phyloP scores from a whole-genome alignment of 2,113 vertebrate species.

The Forbesichthys agassizii region DNA sequence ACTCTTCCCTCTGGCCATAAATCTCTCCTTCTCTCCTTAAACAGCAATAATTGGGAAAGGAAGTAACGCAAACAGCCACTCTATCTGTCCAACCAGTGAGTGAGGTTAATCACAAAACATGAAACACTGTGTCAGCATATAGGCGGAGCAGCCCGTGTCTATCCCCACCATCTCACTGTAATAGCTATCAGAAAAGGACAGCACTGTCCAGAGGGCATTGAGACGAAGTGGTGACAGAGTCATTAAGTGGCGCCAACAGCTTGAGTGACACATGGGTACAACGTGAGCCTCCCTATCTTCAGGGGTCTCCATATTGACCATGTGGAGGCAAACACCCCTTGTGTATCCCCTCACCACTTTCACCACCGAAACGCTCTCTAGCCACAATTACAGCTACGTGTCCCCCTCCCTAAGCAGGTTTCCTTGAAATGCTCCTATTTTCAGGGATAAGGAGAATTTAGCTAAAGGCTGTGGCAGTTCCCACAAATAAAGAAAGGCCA shows the following conservation, averaged over 20 bases:
- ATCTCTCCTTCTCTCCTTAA: conserved; percentile 59
- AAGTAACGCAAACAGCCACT: conserved; percentile 27
- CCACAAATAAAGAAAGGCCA: conserved; percentile 58
- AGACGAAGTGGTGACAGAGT: conserved; percentile 4
- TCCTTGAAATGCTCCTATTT: conserved; percentile 44
- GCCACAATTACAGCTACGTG: conserved; percentile 66
- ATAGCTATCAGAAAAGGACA: conserved; percentile 28
- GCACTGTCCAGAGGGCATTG: conserved; percentile 2
- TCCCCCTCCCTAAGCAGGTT: conserved; percentile 55
- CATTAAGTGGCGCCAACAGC: conserved; percentile 17
- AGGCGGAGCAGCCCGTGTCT: conserved; percentile 2
- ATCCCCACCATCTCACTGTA: not conserved
- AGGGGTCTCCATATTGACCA: conserved; percentile 8
- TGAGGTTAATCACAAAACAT: conserved; percentile 60
- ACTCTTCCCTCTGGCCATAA: conserved; percentile 54
- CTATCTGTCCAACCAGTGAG: conserved; percentile 32
- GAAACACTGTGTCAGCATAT: conserved; percentile 47
- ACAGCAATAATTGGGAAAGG: conserved; percentile 58
- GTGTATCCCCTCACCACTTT: conserved; percentile 7
- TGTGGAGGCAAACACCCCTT: too few species aligned
- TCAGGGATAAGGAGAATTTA: conserved; percentile 39
- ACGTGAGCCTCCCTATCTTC: conserved; percentile 23
- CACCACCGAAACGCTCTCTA: conserved; percentile 30
- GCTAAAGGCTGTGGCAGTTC: conserved; percentile 52
- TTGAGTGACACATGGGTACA: conserved; percentile 13